Evolutionary conservation across 23 tunicate species (phyloP).

Genomic region (Clavelina lepadiformis): DNA sequence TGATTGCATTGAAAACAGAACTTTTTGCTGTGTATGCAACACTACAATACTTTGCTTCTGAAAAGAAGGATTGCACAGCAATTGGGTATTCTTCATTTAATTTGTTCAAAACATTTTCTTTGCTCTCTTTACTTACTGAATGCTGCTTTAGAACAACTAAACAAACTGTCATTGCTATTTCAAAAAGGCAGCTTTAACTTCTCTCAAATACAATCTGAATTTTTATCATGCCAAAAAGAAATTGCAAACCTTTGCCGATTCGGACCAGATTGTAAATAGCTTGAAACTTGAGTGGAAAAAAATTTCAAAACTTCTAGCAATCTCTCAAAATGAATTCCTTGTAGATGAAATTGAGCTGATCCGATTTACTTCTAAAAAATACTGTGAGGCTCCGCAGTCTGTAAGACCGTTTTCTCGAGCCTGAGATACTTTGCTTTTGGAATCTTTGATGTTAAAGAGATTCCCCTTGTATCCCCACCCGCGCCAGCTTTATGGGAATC

Average conservation of each 20-base stretch:
- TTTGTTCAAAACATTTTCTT: conserved; percentile 9
- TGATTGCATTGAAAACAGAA: conserved; percentile 16
- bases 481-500: conserved; percentile 22
- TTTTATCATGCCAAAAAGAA: conserved; percentile 10
- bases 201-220: conserved; percentile 6
- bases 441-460: conserved; percentile 1
- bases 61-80: conserved; percentile 12
- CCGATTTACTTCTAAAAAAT: background rate
- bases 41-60: conserved; percentile 18
- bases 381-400: conserved; percentile 1
- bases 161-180: conserved; percentile 1
- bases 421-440: conserved; percentile 1
- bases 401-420: background rate
- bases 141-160: conserved; percentile 8
- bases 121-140: conserved; percentile 8
- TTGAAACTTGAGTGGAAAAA: conserved; percentile 4
- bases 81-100: conserved; percentile 8
- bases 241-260: background rate
- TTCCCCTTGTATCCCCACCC: background rate
- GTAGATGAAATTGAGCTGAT: background rate
- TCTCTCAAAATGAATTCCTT: background rate
- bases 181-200: conserved; percentile 12
- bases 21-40: conserved; percentile 6
- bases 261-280: background rate
- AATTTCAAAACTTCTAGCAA: background rate